Percentiles rank a stretch among this genome's conserved stretches.
Evolutionary conservation across 2,797 vertebrate species (phyloP).

Genomic region (Gymnocypris eckloni): DNA sequence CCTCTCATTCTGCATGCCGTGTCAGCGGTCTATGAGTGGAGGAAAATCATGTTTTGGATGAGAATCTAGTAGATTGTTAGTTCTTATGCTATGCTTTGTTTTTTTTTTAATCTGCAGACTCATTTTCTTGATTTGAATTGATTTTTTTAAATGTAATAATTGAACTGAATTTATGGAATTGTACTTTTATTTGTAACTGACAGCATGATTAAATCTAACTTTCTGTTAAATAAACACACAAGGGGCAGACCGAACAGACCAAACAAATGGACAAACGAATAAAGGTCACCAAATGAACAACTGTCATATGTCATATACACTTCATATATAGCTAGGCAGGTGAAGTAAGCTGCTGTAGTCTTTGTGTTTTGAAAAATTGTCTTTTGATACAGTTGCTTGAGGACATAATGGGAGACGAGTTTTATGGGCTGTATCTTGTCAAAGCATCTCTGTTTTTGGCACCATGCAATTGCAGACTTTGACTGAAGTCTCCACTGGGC

Average conservation of each 20-base stretch:
- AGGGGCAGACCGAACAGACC: no score
- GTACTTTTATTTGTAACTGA: not conserved
- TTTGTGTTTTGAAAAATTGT: slow-evolving; percentile 22
- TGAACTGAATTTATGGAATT: not conserved
- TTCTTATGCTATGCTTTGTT: not conserved
- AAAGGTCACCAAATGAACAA: not conserved
- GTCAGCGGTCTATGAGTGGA: not conserved
- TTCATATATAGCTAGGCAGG: slow-evolving; percentile 6
- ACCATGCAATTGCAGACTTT: slow-evolving; percentile 41
- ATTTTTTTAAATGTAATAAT: not conserved
- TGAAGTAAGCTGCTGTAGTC: slow-evolving; percentile 3
- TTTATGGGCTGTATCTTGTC: slow-evolving; percentile 40
- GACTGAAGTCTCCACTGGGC: slow-evolving; percentile 36
- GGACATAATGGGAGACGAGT: not conserved
- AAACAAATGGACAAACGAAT: no score
- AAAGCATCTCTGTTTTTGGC: slow-evolving; percentile 39
- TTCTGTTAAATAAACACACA: not conserved
- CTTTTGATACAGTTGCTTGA: slow-evolving; percentile 35
- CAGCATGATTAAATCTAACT: not conserved
- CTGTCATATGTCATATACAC: not conserved
- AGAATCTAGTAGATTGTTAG: not conserved
- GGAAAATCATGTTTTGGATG: not conserved
- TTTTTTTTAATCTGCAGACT: not conserved
- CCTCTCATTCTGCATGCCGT: not conserved
- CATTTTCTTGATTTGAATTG: not conserved